A percentile compares a stretch with the other conserved stretches of the same genome.
Conservation (phyloP, 1,140 invertebrate genomes). For the Grapholita molesta region DNA sequence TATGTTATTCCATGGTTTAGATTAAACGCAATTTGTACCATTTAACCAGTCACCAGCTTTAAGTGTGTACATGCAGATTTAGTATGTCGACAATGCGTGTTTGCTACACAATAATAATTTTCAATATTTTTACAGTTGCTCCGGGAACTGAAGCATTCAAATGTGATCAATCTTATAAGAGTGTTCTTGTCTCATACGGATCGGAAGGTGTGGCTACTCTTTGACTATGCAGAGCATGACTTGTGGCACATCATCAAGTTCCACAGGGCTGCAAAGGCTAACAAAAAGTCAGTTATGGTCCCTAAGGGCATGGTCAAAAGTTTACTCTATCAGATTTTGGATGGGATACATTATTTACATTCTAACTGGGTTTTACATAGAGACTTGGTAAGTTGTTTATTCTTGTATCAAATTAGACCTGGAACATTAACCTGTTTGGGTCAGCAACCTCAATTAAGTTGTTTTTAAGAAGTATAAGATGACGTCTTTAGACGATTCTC, state of each 20-base stretch:
- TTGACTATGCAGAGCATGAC: constrained; percentile 99
- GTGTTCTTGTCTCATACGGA: constrained; percentile 99
- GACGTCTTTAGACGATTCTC: too few relatives aligned
- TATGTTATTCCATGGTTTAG: too few relatives aligned
- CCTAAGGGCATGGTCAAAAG: constrained; percentile 99
- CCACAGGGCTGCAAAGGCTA: constrained; percentile 98
- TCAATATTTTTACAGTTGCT: constrained; percentile 85
- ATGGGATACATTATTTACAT: constrained; percentile 99
- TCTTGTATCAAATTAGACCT: too few relatives aligned
- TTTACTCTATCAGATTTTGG: constrained; percentile 98
- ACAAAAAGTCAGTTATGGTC: constrained; percentile 97
- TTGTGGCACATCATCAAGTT: constrained; percentile 99
- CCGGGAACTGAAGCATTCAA: constrained; percentile 98
- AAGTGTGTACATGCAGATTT: too few relatives aligned
- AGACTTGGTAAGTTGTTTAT: constrained; percentile 87
- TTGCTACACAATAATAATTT: constrained; percentile 13
- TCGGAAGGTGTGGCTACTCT: constrained; percentile 98
- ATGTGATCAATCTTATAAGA: constrained; percentile 98
- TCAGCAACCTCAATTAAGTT: neutral
- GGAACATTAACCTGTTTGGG: too few relatives aligned
- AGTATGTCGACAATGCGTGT: too few relatives aligned
- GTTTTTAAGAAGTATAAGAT: too few relatives aligned
- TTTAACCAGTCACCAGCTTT: too few relatives aligned
- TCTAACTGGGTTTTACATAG: constrained; percentile 99
- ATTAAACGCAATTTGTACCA: too few relatives aligned